Evolutionary conservation across 2,888 invertebrate species (phyloP).

Genomic region (Adelognathus sp.): DNA sequence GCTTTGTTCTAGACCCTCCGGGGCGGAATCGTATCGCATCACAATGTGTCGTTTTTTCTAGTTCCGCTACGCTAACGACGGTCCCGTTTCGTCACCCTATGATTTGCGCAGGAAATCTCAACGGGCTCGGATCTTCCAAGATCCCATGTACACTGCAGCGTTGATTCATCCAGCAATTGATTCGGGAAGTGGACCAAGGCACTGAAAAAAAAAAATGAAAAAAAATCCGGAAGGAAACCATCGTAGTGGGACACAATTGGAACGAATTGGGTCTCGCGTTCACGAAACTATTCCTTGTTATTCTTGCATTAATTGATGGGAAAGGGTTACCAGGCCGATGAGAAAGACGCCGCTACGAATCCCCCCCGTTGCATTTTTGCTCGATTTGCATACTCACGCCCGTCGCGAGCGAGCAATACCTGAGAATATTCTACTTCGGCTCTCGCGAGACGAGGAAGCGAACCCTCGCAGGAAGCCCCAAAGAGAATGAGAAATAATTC

Average conservation of each 20-base stretch:
- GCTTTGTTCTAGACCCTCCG: slow-evolving; percentile 78
- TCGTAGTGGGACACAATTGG: slow-evolving; percentile 1
- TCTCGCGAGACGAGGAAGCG: slow-evolving; percentile 31
- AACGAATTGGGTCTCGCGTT: slow-evolving; percentile 28
- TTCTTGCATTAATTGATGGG: slow-evolving; percentile 56
- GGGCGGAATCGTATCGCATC: slow-evolving; percentile 71
- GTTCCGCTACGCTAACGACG: slow-evolving; percentile 68
- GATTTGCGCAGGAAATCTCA: slow-evolving; percentile 20
- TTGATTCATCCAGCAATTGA: background rate
- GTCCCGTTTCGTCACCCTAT: slow-evolving; percentile 61
- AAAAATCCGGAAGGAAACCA: background rate
- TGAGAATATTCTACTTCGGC: slow-evolving; percentile 53
- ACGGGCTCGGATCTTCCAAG: slow-evolving; percentile 13
- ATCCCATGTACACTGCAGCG: slow-evolving; percentile 6
- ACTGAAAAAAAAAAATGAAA: background rate
- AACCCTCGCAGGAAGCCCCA: slow-evolving; percentile 29
- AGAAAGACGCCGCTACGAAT: slow-evolving; percentile 6
- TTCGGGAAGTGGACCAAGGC: background rate
- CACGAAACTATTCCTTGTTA: slow-evolving; percentile 40
- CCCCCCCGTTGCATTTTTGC: slow-evolving; percentile 43
- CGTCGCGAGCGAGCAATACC: slow-evolving; percentile 64
- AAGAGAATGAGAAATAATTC: slow-evolving; percentile 50
- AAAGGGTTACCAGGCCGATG: slow-evolving; percentile 51
- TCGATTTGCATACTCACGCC: slow-evolving; percentile 74
- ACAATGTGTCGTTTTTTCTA: slow-evolving; percentile 80